Evolutionary conservation across 2,797 vertebrate species (phyloP).

Genomic region (Semaprochilodus insignis): DNA sequence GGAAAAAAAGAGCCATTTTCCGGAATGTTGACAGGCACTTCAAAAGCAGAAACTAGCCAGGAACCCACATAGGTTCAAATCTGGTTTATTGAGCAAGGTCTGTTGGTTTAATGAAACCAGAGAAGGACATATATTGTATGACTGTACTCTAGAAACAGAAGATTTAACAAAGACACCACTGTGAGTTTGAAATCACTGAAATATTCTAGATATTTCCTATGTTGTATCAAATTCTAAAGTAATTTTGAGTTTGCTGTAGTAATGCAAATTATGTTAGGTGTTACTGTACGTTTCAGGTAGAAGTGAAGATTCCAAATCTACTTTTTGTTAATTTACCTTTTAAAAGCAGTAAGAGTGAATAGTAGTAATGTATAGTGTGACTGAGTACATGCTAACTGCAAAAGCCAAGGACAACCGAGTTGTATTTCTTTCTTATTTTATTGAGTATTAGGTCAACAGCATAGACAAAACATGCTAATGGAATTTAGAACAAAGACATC

Average conservation of each 20-base stretch:
- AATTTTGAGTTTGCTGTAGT: background rate
- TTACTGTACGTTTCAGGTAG: background rate
- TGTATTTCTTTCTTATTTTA: background rate
- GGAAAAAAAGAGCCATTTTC: conserved; percentile 26
- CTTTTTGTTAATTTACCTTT: background rate
- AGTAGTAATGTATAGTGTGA: too few relatives aligned
- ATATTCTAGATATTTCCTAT: background rate
- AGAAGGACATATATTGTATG: conserved; percentile 6
- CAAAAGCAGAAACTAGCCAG: conserved; percentile 12
- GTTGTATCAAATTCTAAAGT: background rate
- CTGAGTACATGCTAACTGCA: background rate
- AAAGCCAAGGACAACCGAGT: background rate
- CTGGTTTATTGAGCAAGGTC: conserved; percentile 19
- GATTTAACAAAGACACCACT: conserved; percentile 15
- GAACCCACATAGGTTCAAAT: conserved; percentile 32
- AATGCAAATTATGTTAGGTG: background rate
- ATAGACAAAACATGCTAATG: background rate
- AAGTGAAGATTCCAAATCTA: background rate
- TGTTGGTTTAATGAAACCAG: conserved; percentile 32
- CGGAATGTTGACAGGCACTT: conserved; percentile 38
- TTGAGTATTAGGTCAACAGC: background rate
- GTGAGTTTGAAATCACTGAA: conserved; percentile 7
- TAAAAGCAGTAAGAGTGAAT: too few relatives aligned
- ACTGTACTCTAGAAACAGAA: conserved; percentile 35
- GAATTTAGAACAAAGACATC: background rate